Evolutionary conservation across 1,140 invertebrate genomes (phyloP).

Genomic region (Calycopis cecrops): DNA sequence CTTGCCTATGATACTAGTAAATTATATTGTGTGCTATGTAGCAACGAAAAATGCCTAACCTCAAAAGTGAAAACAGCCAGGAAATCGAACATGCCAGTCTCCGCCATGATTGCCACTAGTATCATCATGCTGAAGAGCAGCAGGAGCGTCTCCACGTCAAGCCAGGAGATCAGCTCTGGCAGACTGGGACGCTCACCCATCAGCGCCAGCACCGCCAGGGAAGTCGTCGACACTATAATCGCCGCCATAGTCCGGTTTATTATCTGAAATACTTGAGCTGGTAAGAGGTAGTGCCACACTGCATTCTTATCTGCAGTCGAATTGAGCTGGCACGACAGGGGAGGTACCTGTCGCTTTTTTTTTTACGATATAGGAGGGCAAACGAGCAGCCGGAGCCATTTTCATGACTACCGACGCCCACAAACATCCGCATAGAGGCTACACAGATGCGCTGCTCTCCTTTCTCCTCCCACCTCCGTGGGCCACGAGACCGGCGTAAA

Average conservation of each 20-base stretch:
- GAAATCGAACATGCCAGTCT: slow-evolving; percentile 93
- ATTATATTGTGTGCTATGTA: too few species aligned
- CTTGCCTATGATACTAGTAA: too few species aligned
- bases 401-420: too few species aligned
- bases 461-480: too few species aligned
- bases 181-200: slow-evolving; percentile 85
- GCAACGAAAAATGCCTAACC: slow-evolving; percentile 57
- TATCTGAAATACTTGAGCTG: slow-evolving; percentile 67
- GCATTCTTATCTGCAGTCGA: too few species aligned
- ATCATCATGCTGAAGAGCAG: slow-evolving; percentile 96
- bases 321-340: too few species aligned
- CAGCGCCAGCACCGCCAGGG: slow-evolving; percentile 83
- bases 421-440: too few species aligned
- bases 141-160: slow-evolving; percentile 91
- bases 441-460: too few species aligned
- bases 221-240: slow-evolving; percentile 85
- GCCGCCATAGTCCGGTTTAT: slow-evolving; percentile 90
- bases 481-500: too few species aligned
- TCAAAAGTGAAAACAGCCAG: slow-evolving; percentile 88
- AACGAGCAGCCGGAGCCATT: too few species aligned
- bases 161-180: slow-evolving; percentile 87
- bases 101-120: slow-evolving; percentile 89
- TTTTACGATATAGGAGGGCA: too few species aligned
- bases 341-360: too few species aligned
- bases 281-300: not conserved